These are phyloP conservation scores for Triops longicaudatus DNA, from an alignment of 1,140 invertebrate species.

Conservation along the genomic window DNA sequence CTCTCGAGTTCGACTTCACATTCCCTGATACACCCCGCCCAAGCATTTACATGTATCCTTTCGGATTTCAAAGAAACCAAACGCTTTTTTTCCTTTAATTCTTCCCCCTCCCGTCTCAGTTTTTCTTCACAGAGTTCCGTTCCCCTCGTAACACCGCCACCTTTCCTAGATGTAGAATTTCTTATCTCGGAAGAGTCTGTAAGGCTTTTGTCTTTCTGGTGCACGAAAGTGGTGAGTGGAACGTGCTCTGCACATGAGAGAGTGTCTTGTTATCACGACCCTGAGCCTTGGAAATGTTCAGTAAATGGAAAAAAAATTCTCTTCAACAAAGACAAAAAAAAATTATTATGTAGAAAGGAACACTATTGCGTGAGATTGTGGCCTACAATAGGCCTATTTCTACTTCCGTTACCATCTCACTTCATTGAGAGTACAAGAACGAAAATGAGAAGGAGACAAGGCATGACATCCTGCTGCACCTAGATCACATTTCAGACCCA, in stretches of 20 bases:
- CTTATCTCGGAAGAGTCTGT: not conserved
- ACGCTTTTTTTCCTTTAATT: not conserved
- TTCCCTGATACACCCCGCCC: not conserved
- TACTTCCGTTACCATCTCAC: no score
- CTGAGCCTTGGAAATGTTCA: not conserved
- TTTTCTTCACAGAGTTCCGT: not conserved
- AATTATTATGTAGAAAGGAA: not conserved
- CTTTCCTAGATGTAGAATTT: not conserved
- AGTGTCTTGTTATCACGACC: not conserved
- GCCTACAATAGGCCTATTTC: no score
- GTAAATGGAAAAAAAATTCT: not conserved
- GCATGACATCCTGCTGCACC: no score
- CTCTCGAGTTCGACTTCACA: not conserved
- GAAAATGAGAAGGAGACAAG: no score
- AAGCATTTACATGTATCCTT: slow-evolving; percentile 4
- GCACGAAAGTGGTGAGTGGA: slow-evolving; percentile 4
- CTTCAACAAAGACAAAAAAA: not conserved
- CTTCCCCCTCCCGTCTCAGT: not conserved
- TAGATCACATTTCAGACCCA: no score
- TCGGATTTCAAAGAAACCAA: not conserved
- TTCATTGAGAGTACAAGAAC: no score
- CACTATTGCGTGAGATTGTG: not conserved
- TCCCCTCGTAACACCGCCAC: no score
- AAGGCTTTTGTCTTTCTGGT: slow-evolving; percentile 12
- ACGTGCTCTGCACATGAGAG: slow-evolving; percentile 9